Percentiles rank a stretch among this genome's conserved stretches.
phyloP scores from a whole-genome alignment of 2,113 vertebrate genomes.

The Xiphophorus maculatus region DNA sequence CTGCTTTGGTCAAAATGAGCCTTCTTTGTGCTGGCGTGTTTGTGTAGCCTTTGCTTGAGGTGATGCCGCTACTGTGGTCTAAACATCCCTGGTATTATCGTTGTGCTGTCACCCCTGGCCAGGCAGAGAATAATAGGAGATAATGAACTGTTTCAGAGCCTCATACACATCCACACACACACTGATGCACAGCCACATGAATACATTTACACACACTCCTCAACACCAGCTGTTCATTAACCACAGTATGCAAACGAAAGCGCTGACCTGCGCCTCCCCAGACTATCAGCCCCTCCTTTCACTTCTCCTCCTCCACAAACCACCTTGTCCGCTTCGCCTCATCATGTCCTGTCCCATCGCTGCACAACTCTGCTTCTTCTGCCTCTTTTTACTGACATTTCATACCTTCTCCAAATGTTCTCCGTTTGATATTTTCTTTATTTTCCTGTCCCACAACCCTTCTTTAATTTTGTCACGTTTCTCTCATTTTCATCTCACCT shows the following conservation, averaged over 20 bases:
- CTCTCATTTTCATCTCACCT: neutral
- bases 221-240: constrained; percentile 88
- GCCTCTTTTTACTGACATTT: neutral
- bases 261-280: constrained; percentile 52
- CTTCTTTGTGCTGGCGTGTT: constrained; percentile 20
- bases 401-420: neutral
- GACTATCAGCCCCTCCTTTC: constrained; percentile 43
- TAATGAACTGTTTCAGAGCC: constrained; percentile 73
- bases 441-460: neutral
- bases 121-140: constrained; percentile 75
- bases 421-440: neutral
- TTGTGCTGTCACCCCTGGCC: constrained; percentile 85
- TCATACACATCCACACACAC: constrained; percentile 28
- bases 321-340: constrained; percentile 33
- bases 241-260: constrained; percentile 85
- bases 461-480: neutral
- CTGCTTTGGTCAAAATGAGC: neutral
- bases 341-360: constrained; percentile 24
- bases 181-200: constrained; percentile 19
- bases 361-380: neutral
- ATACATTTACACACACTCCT: constrained; percentile 21
- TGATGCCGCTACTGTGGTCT: constrained; percentile 57
- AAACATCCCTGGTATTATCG: constrained; percentile 63
- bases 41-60: constrained; percentile 50
- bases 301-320: constrained; percentile 45